These are phyloP conservation scores for Sphaerolaimus hirsutus DNA, from an alignment of 2,888 invertebrate species.

Conservation along the genomic window DNA sequence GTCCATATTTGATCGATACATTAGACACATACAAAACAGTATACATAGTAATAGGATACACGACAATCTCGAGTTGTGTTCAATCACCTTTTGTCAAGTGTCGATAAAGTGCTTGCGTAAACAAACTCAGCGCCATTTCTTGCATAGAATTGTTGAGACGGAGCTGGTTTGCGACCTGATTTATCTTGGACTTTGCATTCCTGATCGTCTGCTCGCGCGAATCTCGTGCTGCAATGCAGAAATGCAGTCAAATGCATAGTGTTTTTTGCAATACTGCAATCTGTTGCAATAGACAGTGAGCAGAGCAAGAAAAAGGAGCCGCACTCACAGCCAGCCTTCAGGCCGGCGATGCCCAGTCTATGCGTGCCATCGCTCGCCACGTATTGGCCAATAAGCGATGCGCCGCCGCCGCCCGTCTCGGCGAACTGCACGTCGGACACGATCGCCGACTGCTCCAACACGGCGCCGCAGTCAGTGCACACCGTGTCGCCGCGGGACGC, in stretches of 20 bases:
- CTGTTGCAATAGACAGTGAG: too few relatives aligned
- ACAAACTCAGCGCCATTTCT: constrained; percentile 75
- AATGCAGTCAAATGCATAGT: too few relatives aligned
- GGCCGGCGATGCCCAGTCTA: too few relatives aligned
- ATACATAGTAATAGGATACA: too few relatives aligned
- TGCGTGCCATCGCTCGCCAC: constrained; percentile 38
- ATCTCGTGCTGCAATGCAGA: constrained; percentile 35
- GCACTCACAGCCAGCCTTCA: too few relatives aligned
- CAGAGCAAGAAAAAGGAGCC: too few relatives aligned
- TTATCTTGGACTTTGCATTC: constrained; percentile 36
- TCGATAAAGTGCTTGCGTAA: constrained; percentile 59
- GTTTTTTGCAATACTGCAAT: too few relatives aligned
- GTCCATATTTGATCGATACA: too few relatives aligned
- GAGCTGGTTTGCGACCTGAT: constrained; percentile 47
- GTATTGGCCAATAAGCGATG: constrained; percentile 70
- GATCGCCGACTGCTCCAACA: constrained; percentile 80
- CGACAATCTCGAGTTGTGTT: too few relatives aligned
- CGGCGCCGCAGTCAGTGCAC: constrained; percentile 81
- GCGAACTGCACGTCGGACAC: constrained; percentile 87
- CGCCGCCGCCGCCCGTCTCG: constrained; percentile 47
- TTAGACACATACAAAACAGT: too few relatives aligned
- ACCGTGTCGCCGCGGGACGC: constrained; percentile 78
- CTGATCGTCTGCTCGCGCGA: constrained; percentile 71
- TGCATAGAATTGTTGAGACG: constrained; percentile 65
- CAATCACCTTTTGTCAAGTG: constrained; percentile 35